Evolutionary conservation across 2,113 vertebrate genomes (phyloP).

Genomic region (Clarias magur): DNA sequence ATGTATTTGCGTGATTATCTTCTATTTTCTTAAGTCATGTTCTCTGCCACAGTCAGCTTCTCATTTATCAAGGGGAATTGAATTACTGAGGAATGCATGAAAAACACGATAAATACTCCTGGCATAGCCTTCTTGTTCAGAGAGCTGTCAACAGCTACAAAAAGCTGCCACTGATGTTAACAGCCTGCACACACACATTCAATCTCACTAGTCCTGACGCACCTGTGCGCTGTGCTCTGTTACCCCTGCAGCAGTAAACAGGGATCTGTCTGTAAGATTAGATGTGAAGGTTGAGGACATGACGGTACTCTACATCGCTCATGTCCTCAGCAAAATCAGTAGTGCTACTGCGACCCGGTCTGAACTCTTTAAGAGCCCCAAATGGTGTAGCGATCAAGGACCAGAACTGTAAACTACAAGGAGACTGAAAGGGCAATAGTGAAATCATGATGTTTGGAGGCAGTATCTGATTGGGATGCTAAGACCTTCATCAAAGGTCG

Average conservation of each 20-base stretch:
- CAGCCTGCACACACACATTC: neutral
- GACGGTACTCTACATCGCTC: neutral
- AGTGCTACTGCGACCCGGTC: neutral
- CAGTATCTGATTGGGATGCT: neutral
- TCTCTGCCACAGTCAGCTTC: neutral
- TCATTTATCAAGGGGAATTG: neutral
- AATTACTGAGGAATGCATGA: neutral
- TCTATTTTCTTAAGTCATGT: neutral
- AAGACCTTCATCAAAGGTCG: neutral
- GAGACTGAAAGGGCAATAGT: neutral
- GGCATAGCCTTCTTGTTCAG: neutral
- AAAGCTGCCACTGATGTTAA: constrained; percentile 26
- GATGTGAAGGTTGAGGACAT: constrained; percentile 12
- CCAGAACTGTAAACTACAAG: neutral
- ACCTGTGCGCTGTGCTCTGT: constrained; percentile 8
- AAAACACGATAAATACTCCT: neutral
- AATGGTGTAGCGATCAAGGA: neutral
- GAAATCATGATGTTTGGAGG: neutral
- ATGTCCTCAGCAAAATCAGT: neutral
- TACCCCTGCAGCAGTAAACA: constrained; percentile 11
- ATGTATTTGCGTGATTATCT: neutral
- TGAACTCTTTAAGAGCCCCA: neutral
- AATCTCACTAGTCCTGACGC: constrained; percentile 4
- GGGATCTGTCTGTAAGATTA: constrained; percentile 2
- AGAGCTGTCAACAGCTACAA: constrained; percentile 25